These are phyloP conservation scores for Spea multiplicata DNA, from an alignment of 2,113 vertebrate genomes.

Conservation along the genomic window DNA sequence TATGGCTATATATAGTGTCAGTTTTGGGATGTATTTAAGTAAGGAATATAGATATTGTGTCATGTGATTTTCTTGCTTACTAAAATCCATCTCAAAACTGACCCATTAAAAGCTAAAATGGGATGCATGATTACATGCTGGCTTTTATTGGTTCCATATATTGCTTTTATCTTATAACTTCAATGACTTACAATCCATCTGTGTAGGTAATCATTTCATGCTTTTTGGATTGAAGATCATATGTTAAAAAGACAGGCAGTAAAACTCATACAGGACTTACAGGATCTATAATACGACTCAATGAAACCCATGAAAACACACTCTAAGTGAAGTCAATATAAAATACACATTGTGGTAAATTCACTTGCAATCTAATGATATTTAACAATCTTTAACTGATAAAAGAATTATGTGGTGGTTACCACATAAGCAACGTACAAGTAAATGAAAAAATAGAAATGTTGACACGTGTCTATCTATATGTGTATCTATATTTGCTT, in stretches of 20 bases:
- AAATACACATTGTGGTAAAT: background rate
- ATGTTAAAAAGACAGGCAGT: background rate
- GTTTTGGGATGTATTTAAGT: too few species aligned
- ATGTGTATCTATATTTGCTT: too few species aligned
- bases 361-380: background rate
- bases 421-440: too few species aligned
- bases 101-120: constrained; percentile 10
- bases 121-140: constrained; percentile 4
- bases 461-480: too few species aligned
- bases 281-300: background rate
- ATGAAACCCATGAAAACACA: background rate
- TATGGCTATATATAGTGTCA: too few species aligned
- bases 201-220: constrained; percentile 26
- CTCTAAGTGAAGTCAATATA: background rate
- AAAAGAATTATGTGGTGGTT: background rate
- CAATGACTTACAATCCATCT: constrained; percentile 3
- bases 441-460: too few species aligned
- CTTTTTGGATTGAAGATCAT: constrained; percentile 20
- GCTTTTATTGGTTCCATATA: constrained; percentile 28
- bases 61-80: too few species aligned
- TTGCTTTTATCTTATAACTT: constrained; percentile 33
- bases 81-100: constrained; percentile 10
- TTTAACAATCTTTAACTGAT: constrained; percentile 3
- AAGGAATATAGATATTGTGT: too few species aligned
- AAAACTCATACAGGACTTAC: background rate